Conservation (phyloP, 2,888 invertebrate genomes). For the Uloborus plumipes region DNA sequence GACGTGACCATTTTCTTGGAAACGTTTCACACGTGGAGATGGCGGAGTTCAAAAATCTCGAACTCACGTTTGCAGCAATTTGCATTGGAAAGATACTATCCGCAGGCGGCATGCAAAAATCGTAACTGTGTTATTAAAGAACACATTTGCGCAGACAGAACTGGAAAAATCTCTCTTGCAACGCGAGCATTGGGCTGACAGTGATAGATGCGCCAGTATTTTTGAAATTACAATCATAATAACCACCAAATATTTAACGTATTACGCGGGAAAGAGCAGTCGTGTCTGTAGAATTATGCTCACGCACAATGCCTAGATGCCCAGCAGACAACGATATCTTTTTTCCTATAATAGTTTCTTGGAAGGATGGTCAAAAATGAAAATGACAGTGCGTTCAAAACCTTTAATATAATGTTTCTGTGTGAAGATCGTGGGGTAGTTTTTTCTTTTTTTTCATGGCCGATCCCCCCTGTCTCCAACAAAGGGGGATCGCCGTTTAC, state of each 20-base stretch:
- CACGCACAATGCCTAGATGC: conserved; percentile 49
- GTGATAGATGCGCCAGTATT: conserved; percentile 60
- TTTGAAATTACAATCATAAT: conserved; percentile 64
- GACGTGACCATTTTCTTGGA: conserved; percentile 41
- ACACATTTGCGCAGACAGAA: conserved; percentile 51
- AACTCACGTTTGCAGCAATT: conserved; percentile 55
- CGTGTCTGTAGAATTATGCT: conserved; percentile 53
- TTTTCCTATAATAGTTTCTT: conserved; percentile 61
- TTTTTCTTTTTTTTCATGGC: conserved; percentile 47
- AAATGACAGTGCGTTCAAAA: conserved; percentile 57
- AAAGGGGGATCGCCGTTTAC: conserved; percentile 43
- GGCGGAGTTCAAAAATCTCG: conserved; percentile 28
- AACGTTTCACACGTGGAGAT: conserved; percentile 41
- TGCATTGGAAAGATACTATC: conserved; percentile 62
- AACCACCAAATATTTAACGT: conserved; percentile 63
- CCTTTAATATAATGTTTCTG: conserved; percentile 60
- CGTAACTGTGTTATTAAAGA: conserved; percentile 63
- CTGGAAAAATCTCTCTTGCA: conserved; percentile 50
- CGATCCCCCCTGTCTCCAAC: conserved; percentile 14
- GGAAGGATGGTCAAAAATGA: conserved; percentile 59
- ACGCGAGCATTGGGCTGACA: conserved; percentile 40
- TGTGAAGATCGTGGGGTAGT: conserved; percentile 52
- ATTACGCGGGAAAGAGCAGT: conserved; percentile 47
- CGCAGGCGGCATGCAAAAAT: conserved; percentile 54
- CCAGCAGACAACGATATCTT: conserved; percentile 48